phyloP scores from a whole-genome alignment of 1,140 invertebrate species.

The Oncopeltus fasciatus region DNA sequence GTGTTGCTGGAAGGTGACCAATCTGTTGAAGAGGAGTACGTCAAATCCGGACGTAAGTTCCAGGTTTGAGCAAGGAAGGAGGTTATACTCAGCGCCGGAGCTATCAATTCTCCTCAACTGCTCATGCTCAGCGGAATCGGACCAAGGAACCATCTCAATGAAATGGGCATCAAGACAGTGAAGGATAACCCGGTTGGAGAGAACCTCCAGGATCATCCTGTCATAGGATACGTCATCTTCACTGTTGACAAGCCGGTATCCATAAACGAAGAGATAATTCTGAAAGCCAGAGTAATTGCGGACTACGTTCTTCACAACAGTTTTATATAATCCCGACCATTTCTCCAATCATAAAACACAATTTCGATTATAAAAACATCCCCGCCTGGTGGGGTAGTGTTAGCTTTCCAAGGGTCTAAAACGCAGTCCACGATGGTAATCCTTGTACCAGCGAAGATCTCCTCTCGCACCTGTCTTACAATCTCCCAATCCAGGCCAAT shows the following conservation, averaged over 20 bases:
- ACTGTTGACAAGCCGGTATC: slow-evolving; percentile 25
- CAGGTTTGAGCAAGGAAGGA: slow-evolving; percentile 35
- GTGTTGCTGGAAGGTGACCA: slow-evolving; percentile 42
- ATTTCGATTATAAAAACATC: no score
- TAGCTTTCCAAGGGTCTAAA: no score
- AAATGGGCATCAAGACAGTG: slow-evolving; percentile 47
- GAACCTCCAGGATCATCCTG: slow-evolving; percentile 70
- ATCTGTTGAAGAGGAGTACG: slow-evolving; percentile 43
- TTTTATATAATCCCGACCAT: slow-evolving; percentile 41
- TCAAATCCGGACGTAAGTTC: slow-evolving; percentile 27
- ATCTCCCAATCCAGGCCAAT: no score
- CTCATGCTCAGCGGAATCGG: slow-evolving; percentile 56
- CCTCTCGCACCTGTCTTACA: no score
- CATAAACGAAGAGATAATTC: slow-evolving; percentile 13
- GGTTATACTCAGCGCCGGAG: slow-evolving; percentile 45
- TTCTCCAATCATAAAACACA: slow-evolving; percentile 63
- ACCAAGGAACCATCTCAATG: slow-evolving; percentile 46
- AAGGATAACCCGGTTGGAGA: slow-evolving; percentile 54
- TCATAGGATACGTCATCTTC: slow-evolving; percentile 37
- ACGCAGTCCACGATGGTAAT: no score
- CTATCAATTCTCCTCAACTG: slow-evolving; percentile 47
- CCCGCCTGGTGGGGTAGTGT: no score
- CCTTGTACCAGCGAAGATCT: no score
- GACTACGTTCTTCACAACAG: slow-evolving; percentile 37
- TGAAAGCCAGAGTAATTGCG: slow-evolving; percentile 27